Evolutionary conservation across 2,888 invertebrate genomes (phyloP).

Genomic region (Tetanocera ferruginea): DNA sequence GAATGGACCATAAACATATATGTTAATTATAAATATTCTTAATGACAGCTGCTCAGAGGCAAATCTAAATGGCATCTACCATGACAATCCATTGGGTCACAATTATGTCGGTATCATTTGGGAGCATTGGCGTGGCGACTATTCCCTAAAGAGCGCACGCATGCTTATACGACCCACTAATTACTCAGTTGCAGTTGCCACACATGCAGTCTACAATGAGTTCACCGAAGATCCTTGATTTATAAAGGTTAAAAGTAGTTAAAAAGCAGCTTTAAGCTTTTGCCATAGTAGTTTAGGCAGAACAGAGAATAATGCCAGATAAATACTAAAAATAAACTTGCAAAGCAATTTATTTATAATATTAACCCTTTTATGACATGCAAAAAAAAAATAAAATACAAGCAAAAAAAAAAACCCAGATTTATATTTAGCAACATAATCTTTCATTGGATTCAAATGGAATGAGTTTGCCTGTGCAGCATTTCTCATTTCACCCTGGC

Average conservation of each 20-base stretch:
- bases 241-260: background rate
- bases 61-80: constrained; percentile 73
- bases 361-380: too few species aligned
- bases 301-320: too few species aligned
- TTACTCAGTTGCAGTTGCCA: background rate
- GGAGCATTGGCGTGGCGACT: constrained; percentile 74
- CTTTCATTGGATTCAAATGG: background rate
- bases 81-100: constrained; percentile 67
- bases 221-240: constrained; percentile 48
- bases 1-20: background rate
- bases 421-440: background rate
- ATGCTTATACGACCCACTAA: constrained; percentile 69
- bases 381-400: background rate
- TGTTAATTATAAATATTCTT: background rate
- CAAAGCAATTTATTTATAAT: too few species aligned
- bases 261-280: background rate
- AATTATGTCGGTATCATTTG: constrained; percentile 73
- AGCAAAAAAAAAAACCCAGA: background rate
- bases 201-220: background rate
- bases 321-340: background rate
- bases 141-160: constrained; percentile 71
- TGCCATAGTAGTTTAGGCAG: background rate
- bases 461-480: too few species aligned
- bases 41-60: constrained; percentile 72
- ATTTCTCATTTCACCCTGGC: too few species aligned